phyloP scores from a whole-genome alignment of 2,113 vertebrate species.

The Raja brachyura region DNA sequence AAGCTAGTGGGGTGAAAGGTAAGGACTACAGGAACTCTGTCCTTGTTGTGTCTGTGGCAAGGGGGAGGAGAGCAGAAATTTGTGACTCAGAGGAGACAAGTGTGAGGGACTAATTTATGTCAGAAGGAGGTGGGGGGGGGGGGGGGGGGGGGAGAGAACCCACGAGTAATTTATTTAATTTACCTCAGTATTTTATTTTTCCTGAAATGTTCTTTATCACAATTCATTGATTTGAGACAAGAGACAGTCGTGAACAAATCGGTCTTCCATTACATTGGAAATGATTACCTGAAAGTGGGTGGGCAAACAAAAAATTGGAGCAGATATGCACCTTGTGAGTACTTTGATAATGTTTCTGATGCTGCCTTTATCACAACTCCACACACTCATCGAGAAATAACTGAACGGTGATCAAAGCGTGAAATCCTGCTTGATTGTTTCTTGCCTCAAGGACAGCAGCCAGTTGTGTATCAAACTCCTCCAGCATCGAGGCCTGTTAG shows the following conservation, averaged over 20 bases:
- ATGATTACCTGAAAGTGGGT: not conserved
- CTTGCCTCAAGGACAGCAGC: not conserved
- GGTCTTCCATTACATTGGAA: not conserved
- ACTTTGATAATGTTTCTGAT: not conserved
- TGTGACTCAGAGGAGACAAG: no score
- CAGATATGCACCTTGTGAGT: not conserved
- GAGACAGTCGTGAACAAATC: not conserved
- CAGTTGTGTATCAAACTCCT: not conserved
- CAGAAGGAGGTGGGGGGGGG: no score
- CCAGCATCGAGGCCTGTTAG: not conserved
- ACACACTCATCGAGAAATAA: not conserved
- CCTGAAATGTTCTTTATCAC: not conserved
- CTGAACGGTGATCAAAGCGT: not conserved
- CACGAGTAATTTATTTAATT: not conserved
- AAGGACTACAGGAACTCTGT: no score
- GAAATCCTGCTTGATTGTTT: not conserved
- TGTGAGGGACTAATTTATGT: no score
- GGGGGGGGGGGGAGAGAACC: no score
- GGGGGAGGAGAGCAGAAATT: no score
- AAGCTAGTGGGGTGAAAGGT: no score
- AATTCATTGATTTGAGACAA: not conserved
- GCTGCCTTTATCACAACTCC: not conserved
- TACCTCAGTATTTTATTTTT: not conserved
- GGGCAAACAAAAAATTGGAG: not conserved
- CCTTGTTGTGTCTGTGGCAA: no score